These are phyloP conservation scores for Trachymyrmex cornetzi DNA, from an alignment of 1,140 invertebrate species.

Conservation along the genomic window DNA sequence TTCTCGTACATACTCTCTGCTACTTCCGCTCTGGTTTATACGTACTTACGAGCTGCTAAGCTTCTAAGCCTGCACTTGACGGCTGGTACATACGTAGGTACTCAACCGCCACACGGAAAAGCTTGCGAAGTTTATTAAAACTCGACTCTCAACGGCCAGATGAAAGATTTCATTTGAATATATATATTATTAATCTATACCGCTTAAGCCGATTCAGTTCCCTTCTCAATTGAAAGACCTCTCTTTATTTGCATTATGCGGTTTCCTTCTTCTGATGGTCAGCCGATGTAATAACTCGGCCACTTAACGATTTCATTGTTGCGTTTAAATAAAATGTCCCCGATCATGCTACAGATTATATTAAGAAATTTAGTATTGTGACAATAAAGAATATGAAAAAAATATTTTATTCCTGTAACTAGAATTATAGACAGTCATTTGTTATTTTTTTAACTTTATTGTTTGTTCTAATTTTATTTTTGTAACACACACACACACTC, in stretches of 20 bases:
- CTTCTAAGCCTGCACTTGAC: constrained; percentile 71
- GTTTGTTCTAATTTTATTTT: not conserved
- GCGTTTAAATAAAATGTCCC: constrained; percentile 62
- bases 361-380: constrained; percentile 21
- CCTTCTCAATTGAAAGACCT: not conserved
- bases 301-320: constrained; percentile 38
- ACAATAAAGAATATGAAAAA: not conserved
- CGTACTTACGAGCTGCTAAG: constrained; percentile 65
- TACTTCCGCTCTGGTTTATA: constrained; percentile 63
- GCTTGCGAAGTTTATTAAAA: constrained; percentile 72
- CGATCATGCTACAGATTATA: constrained; percentile 4
- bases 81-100: constrained; percentile 65
- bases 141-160: constrained; percentile 54
- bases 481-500: not conserved
- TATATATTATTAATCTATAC: constrained; percentile 33
- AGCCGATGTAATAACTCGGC: constrained; percentile 46
- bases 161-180: constrained; percentile 73
- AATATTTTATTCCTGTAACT: constrained; percentile 42
- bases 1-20: not conserved
- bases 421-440: not conserved
- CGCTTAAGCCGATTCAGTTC: constrained; percentile 27
- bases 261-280: constrained; percentile 21
- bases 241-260: not conserved
- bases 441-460: not conserved
- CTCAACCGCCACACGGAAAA: constrained; percentile 67